Evolutionary conservation across 2,797 vertebrate genomes (phyloP), one percentile per base, ranked within the genome.

Genomic region (Falco cherrug): DNA sequence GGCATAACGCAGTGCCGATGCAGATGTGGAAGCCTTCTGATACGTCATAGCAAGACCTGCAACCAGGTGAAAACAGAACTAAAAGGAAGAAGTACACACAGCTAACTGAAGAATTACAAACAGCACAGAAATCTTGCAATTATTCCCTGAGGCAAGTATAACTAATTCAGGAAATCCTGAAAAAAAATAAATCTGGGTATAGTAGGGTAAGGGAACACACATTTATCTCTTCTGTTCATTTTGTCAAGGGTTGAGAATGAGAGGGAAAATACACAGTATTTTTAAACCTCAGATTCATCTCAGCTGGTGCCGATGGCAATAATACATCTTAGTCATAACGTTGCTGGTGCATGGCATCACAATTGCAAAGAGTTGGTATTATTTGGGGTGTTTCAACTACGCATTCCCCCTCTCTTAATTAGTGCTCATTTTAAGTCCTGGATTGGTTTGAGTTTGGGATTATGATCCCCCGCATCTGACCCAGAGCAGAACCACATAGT

Each of bases 401-500:
- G 15, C 43, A 25, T 67, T 64, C 39, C 43, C 91, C 48, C 56
- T 47, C 39, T 47, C 65, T 63, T 88, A 78, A 88, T 86, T 84
- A 82, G n/a, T 11, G 74, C 17, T 84, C 45, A 82, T 76, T 84
- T 85, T 35, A 88, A 93, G 59, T 76, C 60, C 41, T 71, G 59
- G 41, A 7, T 37, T 65, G 57, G 67, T 86, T 47, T 90, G 73
- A 86, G 54, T 94, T 91, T 91, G 63, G 73, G 54, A 61, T 85
- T 93, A 95, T 53, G 60, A 93, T 86, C 80, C 93, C 75, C 57
- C 75, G 53, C 39, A 79, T 59, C 73, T 54, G 79, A 97, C 67
- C 59, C 77, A 86, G 51, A 91, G 84, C 45, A 89, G 60, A 96
- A 59, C 26, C n/a, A 63, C 39, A 33, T 1, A 83, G 57, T 86